A percentile compares a stretch with the other conserved stretches of the same genome.
These are phyloP conservation scores for Clarias gariepinus DNA, from an alignment of 2,113 vertebrate species.

Conservation along the genomic window DNA sequence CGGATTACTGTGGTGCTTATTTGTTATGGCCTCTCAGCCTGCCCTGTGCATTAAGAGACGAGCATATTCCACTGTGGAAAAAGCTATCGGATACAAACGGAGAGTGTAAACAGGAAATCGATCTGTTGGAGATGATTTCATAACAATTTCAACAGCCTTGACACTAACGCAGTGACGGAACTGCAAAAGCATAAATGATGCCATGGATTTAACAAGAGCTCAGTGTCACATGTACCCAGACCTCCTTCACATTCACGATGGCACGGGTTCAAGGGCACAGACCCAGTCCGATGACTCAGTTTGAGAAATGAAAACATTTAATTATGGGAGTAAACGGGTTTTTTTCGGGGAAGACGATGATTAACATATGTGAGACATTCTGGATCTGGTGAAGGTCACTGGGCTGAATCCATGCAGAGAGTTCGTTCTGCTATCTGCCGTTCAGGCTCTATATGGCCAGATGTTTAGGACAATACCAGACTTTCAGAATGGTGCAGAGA, in stretches of 20 bases:
- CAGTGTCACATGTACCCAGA: slow-evolving; percentile 15
- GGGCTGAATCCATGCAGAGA: slow-evolving; percentile 41
- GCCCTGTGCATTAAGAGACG: background rate
- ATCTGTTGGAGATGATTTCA: background rate
- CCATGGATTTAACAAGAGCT: background rate
- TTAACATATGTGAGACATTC: slow-evolving; percentile 43
- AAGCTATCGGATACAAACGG: background rate
- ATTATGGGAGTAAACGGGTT: slow-evolving; percentile 51
- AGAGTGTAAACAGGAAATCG: slow-evolving; percentile 8
- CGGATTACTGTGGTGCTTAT: slow-evolving; percentile 41
- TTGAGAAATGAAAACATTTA: slow-evolving; percentile 50
- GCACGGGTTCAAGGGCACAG: slow-evolving; percentile 13
- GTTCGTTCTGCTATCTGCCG: slow-evolving; percentile 15
- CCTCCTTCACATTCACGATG: slow-evolving; percentile 10
- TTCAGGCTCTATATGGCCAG: background rate
- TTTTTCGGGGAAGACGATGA: slow-evolving; percentile 43
- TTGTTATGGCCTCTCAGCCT: background rate
- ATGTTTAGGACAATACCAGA: background rate
- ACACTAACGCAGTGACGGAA: background rate
- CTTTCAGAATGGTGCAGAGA: background rate
- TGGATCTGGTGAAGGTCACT: slow-evolving; percentile 50
- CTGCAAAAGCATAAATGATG: background rate
- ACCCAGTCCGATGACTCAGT: slow-evolving; percentile 39
- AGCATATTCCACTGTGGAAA: background rate
- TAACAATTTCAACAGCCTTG: background rate